A percentile compares a stretch with the other conserved stretches of the same genome.
Conservation (phyloP, 2,888 invertebrate species). For the Alcis repandata region DNA sequence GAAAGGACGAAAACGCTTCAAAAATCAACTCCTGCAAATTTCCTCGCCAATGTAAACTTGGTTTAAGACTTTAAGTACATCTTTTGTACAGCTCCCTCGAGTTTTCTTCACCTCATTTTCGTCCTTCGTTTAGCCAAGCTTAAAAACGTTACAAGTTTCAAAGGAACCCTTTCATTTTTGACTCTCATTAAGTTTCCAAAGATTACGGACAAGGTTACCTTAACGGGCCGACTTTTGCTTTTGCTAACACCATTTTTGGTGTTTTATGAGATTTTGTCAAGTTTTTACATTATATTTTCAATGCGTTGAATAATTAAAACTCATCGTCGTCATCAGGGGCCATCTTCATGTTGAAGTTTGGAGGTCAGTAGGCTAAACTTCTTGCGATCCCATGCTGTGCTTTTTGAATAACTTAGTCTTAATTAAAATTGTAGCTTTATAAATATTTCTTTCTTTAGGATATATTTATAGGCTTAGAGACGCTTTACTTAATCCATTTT, state of each 20-base stretch:
- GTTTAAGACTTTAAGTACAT: constrained; percentile 1
- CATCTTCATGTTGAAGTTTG: too few relatives aligned
- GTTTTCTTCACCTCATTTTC: constrained; percentile 15
- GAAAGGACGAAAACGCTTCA: background rate
- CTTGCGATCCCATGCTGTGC: too few relatives aligned
- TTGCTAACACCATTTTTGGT: constrained; percentile 15
- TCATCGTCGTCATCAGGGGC: too few relatives aligned
- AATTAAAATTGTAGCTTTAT: too few relatives aligned
- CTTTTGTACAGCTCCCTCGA: constrained; percentile 6
- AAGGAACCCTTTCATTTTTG: constrained; percentile 25
- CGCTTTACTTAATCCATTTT: too few relatives aligned
- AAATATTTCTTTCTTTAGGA: too few relatives aligned
- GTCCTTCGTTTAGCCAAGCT: constrained; percentile 9
- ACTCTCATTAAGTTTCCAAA: constrained; percentile 24
- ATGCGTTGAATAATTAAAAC: background rate
- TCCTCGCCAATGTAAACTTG: background rate
- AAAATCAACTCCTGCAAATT: background rate
- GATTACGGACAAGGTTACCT: constrained; percentile 17
- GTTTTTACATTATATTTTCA: background rate
- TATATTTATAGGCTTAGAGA: too few relatives aligned
- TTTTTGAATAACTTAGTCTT: too few relatives aligned
- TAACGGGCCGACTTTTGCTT: constrained; percentile 12
- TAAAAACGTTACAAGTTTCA: constrained; percentile 20
- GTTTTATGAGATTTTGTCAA: constrained; percentile 6
- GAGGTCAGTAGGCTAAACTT: too few relatives aligned